These are phyloP conservation scores for Coryphaenoides rupestris DNA, from an alignment of 2,113 vertebrate species.

Conservation along the genomic window DNA sequence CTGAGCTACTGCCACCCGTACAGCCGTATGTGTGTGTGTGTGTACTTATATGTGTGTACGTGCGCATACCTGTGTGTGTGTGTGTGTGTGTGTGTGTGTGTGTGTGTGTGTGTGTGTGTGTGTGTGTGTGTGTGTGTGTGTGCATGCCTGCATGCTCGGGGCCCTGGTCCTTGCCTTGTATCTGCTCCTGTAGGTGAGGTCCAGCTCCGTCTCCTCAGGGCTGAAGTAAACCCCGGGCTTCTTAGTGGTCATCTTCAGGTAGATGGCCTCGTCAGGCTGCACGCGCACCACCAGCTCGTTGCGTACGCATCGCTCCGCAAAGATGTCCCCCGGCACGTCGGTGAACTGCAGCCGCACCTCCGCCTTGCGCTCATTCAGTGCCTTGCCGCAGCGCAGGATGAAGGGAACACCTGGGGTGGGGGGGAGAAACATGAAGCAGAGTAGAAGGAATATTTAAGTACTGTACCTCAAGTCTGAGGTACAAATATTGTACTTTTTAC, in stretches of 20 bases:
- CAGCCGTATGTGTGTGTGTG: no score
- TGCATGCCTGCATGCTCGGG: no score
- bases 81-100: no score
- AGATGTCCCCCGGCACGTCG: constrained; percentile 83
- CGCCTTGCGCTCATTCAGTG: constrained; percentile 86
- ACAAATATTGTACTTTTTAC: no score
- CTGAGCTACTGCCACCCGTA: no score
- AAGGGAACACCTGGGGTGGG: constrained; percentile 80
- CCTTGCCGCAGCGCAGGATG: constrained; percentile 87
- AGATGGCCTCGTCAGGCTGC: constrained; percentile 84
- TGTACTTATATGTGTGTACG: no score
- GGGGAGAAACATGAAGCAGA: background rate
- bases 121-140: no score
- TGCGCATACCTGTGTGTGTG: no score
- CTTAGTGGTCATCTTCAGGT: constrained; percentile 91
- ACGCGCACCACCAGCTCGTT: constrained; percentile 88
- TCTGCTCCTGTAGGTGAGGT: constrained; percentile 85
- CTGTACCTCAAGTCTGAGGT: no score
- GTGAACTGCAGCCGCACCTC: constrained; percentile 87
- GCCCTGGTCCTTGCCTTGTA: constrained; percentile 74
- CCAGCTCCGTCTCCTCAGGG: constrained; percentile 86
- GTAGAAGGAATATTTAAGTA: no score
- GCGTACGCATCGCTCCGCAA: constrained; percentile 76
- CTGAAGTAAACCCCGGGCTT: constrained; percentile 82
- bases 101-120: no score